Percentiles rank a stretch among this genome's conserved stretches.
phyloP scores from a whole-genome alignment of 2,797 vertebrate species.

The Percopsis omiscomaycus region DNA sequence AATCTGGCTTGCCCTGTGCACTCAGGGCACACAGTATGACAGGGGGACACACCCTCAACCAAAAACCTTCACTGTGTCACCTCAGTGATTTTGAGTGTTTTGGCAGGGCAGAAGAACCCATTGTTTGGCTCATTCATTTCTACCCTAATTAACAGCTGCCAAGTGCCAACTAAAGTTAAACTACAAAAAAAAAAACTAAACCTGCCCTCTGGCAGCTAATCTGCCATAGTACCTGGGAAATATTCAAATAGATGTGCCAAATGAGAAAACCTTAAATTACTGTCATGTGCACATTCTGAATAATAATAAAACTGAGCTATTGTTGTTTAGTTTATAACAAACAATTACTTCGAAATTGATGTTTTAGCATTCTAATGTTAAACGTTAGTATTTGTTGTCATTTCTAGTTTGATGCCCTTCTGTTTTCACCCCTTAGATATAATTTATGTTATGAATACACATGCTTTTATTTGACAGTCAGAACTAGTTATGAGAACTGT shows the following conservation, averaged over 20 bases:
- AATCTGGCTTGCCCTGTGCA: background rate
- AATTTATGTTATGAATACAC: too few relatives aligned
- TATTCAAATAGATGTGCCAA: conserved; percentile 41
- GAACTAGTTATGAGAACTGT: too few relatives aligned
- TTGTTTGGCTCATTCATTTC: conserved; percentile 40
- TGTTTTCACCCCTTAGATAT: too few relatives aligned
- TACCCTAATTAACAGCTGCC: conserved; percentile 51
- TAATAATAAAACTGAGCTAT: conserved; percentile 10
- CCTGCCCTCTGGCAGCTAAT: conserved; percentile 39
- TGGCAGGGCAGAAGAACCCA: conserved; percentile 29
- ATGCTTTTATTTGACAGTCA: too few relatives aligned
- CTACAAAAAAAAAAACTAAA: conserved; percentile 15
- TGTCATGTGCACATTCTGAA: conserved; percentile 31
- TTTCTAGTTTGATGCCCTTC: too few relatives aligned
- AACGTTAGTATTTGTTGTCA: too few relatives aligned
- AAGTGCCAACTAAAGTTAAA: conserved; percentile 34
- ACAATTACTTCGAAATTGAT: conserved; percentile 6
- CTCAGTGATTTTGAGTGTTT: conserved; percentile 5
- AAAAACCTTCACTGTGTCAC: conserved; percentile 2
- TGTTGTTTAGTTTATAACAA: background rate
- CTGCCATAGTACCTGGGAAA: conserved; percentile 38
- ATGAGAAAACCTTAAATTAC: conserved; percentile 31
- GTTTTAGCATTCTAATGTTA: too few relatives aligned
- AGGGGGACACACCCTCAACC: conserved; percentile 8
- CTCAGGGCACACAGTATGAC: conserved; percentile 29